Conservation (phyloP, 2,797 vertebrate genomes). For the Varecia variegata region DNA sequence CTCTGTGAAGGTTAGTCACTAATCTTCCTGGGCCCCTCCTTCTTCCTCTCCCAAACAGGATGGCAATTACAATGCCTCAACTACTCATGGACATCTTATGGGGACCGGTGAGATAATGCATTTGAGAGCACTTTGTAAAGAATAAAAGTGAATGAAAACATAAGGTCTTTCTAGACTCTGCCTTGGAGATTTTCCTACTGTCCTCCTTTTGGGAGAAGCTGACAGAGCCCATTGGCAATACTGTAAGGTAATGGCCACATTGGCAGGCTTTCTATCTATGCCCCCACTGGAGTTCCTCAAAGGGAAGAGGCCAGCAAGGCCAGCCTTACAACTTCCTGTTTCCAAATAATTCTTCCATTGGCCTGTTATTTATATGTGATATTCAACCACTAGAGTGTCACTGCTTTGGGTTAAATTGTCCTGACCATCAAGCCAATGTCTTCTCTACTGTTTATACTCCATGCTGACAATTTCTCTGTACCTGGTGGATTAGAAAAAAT, state of each 20-base stretch:
- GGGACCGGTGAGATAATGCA: not conserved
- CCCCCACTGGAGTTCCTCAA: not conserved
- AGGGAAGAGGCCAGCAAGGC: not conserved
- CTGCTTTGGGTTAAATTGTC: not conserved
- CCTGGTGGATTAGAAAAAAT: not conserved
- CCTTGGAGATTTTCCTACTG: not conserved
- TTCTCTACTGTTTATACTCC: not conserved
- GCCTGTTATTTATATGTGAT: not conserved
- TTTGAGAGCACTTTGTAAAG: not conserved
- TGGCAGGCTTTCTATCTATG: not conserved
- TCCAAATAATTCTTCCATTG: not conserved
- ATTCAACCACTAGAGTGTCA: not conserved
- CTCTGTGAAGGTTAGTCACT: not conserved
- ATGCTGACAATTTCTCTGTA: not conserved
- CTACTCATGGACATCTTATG: not conserved
- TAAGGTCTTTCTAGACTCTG: not conserved
- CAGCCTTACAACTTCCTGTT: not conserved
- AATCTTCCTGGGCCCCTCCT: not conserved
- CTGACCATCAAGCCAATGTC: not conserved
- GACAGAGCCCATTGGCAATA: not conserved
- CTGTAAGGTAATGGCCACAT: not conserved
- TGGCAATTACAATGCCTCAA: not conserved
- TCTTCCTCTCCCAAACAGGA: not conserved
- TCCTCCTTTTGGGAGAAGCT: not conserved
- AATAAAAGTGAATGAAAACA: not conserved